Percentiles rank a stretch among this genome's conserved stretches.
Evolutionary conservation across 2,113 vertebrate genomes (phyloP).

Genomic region (Gymnarchus niloticus): DNA sequence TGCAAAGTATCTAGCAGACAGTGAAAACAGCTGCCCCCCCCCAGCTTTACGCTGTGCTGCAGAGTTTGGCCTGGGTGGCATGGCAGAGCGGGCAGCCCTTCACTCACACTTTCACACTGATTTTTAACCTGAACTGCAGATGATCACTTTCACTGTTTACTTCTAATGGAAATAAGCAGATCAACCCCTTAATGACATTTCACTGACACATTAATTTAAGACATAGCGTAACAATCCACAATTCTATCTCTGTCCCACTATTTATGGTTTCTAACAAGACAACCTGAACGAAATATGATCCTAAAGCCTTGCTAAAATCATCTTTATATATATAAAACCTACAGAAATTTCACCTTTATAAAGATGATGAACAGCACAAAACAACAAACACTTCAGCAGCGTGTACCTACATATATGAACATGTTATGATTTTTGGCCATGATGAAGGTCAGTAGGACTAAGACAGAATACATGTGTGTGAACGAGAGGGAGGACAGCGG

Average conservation of each 20-base stretch:
- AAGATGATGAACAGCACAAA: not conserved
- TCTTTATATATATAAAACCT: too few species aligned
- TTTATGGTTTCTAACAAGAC: too few species aligned
- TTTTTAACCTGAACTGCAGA: too few species aligned
- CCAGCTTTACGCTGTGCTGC: not conserved
- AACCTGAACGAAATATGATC: too few species aligned
- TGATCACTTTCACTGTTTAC: not conserved
- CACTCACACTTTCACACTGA: not conserved
- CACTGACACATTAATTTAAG: not conserved
- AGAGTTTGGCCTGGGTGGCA: not conserved
- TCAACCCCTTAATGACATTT: not conserved
- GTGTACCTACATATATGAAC: too few species aligned
- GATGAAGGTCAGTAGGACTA: too few species aligned
- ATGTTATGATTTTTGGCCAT: too few species aligned
- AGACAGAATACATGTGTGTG: too few species aligned
- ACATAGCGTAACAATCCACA: not conserved
- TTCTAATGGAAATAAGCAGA: not conserved
- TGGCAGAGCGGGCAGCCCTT: not conserved
- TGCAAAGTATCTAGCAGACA: not conserved
- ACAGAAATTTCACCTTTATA: not conserved
- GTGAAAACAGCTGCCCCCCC: not conserved
- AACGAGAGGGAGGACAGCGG: too few species aligned
- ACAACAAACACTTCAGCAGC: not conserved
- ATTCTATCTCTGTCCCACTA: not conserved
- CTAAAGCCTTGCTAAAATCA: too few species aligned